Evolutionary conservation across 2,888 invertebrate species (phyloP), one percentile per base, ranked within the genome.

Genomic region (Diloba caeruleocephala): DNA sequence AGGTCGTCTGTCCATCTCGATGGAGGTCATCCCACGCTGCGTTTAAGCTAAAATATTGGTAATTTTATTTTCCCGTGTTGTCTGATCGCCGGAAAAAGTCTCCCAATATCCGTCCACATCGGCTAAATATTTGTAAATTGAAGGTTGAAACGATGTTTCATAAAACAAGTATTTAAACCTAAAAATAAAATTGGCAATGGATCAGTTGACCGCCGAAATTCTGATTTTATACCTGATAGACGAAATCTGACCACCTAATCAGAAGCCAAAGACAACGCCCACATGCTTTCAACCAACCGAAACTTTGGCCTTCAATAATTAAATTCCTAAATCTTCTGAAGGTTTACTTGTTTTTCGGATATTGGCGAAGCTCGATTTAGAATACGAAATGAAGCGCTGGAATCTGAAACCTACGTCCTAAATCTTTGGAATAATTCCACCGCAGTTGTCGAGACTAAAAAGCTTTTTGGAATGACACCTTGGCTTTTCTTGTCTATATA

Each of bases 241-340:
- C 34, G 19, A 10, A 55, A 44, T 14, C 23, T 32, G 26, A 37
- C 28, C 33, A 45, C 28, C 44, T 12, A 32, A 50, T 13, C 21
- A 25, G 15, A 36, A 49, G 5, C 36, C 34, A 36, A 46, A 43
- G 25, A 23, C n/a, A 28, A 28, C n/a, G n/a, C n/a, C n/a, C n/a
- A n/a, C n/a, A 36, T 59, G 39, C 34, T 59, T 46, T 52, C 23
- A 46, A 23, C 14, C 29, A 14, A 7, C 12, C 32, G 17, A 25
- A 65, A 61, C 29, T 29, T 53, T 23, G 25, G 9, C 31, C 10
- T 43, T 12, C n/a, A 9, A 32, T 43, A 31, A 43, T 59, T 60
- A 39, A 36, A 34, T 62, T 64, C 52, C 28, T 25, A 66, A 46
- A 51, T 39, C 45, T 43, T 46, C 52, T 17, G 25, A 28, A 46